Evolutionary conservation across 1,140 invertebrate species (phyloP).

Genomic region (Diorhabda elongata): DNA sequence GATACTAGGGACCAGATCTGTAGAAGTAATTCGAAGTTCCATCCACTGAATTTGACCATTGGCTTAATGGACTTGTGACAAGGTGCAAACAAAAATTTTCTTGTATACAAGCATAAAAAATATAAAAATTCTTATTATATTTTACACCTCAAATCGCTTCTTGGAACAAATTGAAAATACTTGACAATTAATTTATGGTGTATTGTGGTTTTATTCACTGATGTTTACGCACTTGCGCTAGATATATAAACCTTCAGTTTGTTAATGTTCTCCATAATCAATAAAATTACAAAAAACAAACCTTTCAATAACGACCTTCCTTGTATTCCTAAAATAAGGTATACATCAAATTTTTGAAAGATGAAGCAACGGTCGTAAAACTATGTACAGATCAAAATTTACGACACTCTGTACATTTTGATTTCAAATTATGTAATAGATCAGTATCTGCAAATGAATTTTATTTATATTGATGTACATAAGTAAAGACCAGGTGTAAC

Average conservation of each 20-base stretch:
- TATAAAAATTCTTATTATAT: too few relatives aligned
- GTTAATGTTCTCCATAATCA: background rate
- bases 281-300: background rate
- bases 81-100: too few relatives aligned
- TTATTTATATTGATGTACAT: background rate
- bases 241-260: background rate
- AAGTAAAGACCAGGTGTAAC: background rate
- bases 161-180: too few relatives aligned
- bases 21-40: too few relatives aligned
- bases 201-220: too few relatives aligned
- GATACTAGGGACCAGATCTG: too few relatives aligned
- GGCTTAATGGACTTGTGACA: too few relatives aligned
- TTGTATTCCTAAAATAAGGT: background rate
- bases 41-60: too few relatives aligned
- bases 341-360: background rate
- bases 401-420: slow-evolving; percentile 2
- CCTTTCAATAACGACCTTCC: background rate
- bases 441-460: background rate
- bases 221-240: background rate
- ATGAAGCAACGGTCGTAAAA: background rate
- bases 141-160: too few relatives aligned
- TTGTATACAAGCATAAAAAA: too few relatives aligned
- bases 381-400: background rate
- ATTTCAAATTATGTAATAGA: background rate
- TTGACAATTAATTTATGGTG: too few relatives aligned